phyloP scores from a whole-genome alignment of 1,140 invertebrate species.

The Capitella teleta region DNA sequence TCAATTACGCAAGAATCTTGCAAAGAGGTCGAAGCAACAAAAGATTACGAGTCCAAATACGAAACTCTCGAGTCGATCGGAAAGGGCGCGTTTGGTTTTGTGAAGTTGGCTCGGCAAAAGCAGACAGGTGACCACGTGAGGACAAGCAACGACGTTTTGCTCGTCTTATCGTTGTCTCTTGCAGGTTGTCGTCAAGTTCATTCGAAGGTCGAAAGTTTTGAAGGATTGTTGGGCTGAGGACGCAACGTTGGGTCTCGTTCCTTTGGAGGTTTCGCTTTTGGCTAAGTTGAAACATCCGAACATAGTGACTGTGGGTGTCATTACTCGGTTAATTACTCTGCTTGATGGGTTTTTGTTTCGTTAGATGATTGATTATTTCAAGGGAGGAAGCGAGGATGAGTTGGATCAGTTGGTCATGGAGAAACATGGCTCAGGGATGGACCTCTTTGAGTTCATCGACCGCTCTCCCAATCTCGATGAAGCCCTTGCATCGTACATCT shows the following conservation, averaged over 20 bases:
- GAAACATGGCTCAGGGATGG: slow-evolving; percentile 67
- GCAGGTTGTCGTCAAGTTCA: slow-evolving; percentile 60
- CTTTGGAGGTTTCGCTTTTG: slow-evolving; percentile 57
- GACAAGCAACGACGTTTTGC: not conserved
- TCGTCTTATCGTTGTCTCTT: not conserved
- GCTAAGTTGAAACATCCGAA: slow-evolving; percentile 57
- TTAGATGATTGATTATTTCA: no score
- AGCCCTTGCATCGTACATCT: slow-evolving; percentile 59
- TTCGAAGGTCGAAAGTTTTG: slow-evolving; percentile 58
- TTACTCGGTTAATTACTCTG: no score
- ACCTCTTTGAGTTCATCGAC: slow-evolving; percentile 69
- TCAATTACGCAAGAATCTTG: not conserved
- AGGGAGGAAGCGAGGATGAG: no score
- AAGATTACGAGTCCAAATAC: no score
- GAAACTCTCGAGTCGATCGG: slow-evolving; percentile 60
- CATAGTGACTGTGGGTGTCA: slow-evolving; percentile 50
- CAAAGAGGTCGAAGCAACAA: not conserved
- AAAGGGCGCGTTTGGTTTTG: slow-evolving; percentile 64
- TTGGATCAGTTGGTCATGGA: slow-evolving; percentile 72
- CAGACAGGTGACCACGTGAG: slow-evolving; percentile 49
- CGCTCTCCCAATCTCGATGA: slow-evolving; percentile 57
- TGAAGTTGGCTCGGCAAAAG: slow-evolving; percentile 55
- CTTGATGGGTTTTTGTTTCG: no score
- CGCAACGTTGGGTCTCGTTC: slow-evolving; percentile 45
- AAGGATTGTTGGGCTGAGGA: slow-evolving; percentile 58